phyloP scores from a whole-genome alignment of 2,888 invertebrate genomes.

The Cryptocheilus praepositus region DNA sequence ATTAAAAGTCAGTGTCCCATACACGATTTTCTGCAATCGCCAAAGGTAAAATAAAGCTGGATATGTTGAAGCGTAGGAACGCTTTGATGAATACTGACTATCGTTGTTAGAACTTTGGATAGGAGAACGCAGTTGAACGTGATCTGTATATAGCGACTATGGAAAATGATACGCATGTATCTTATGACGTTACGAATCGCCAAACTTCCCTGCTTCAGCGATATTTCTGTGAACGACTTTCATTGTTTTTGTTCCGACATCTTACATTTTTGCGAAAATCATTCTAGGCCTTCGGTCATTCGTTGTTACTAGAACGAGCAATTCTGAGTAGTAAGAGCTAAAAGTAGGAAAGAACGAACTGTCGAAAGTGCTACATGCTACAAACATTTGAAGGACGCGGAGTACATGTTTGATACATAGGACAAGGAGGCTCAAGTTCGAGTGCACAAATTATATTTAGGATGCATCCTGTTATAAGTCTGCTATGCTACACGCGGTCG shows the following conservation, averaged over 20 bases:
- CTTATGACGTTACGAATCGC: no score
- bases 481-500: slow-evolving; percentile 19
- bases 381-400: no score
- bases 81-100: no score
- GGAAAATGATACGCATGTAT: slow-evolving; percentile 8
- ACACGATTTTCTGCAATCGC: no score
- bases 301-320: slow-evolving; percentile 48
- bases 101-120: no score
- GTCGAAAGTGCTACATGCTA: background rate
- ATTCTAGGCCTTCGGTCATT: slow-evolving; percentile 48
- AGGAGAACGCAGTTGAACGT: no score
- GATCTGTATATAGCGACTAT: no score
- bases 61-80: no score
- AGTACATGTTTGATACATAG: slow-evolving; percentile 6
- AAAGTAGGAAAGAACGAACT: slow-evolving; percentile 14
- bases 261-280: slow-evolving; percentile 11
- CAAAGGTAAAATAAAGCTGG: no score
- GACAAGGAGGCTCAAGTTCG: slow-evolving; percentile 44
- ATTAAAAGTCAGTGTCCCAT: no score
- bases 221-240: no score
- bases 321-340: slow-evolving; percentile 15
- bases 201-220: background rate
- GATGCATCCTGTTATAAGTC: slow-evolving; percentile 27
- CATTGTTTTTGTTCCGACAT: background rate
- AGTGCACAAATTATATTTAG: slow-evolving; percentile 32